These are phyloP conservation scores for Protonemura montana DNA, from an alignment of 2,888 invertebrate genomes.

Conservation along the genomic window DNA sequence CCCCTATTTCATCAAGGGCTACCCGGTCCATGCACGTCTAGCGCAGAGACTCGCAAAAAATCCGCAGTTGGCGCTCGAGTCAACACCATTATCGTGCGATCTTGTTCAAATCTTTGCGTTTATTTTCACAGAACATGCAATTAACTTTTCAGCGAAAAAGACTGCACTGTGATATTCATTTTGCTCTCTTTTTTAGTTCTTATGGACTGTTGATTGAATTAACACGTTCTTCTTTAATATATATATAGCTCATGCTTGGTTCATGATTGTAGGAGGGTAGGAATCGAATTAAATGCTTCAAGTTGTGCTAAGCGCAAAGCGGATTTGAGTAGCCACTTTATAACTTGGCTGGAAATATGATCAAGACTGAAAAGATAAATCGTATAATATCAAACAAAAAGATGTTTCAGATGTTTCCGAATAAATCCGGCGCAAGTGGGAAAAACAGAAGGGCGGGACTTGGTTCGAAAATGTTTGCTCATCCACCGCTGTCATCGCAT, in stretches of 20 bases:
- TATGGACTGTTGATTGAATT: not conserved
- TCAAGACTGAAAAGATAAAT: not conserved
- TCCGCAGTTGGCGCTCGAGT: not conserved
- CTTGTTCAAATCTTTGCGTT: not conserved
- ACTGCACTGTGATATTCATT: not conserved
- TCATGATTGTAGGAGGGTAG: not conserved
- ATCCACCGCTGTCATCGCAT: not conserved
- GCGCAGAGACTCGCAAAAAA: no score
- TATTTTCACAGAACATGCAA: not conserved
- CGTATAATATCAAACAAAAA: not conserved
- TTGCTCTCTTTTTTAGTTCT: not conserved
- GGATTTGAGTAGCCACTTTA: not conserved
- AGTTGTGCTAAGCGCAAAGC: not conserved
- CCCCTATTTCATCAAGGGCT: not conserved
- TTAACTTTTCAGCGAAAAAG: not conserved
- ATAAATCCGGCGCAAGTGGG: not conserved
- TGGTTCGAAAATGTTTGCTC: not conserved
- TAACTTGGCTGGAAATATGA: not conserved
- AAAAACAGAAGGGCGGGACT: not conserved
- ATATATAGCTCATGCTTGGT: not conserved
- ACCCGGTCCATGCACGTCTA: not conserved
- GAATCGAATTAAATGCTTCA: not conserved
- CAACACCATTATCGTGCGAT: not conserved
- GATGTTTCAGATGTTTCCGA: not conserved
- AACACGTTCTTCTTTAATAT: not conserved